Base-by-base conservation (phyloP, 2,888 invertebrate species). In the Diplolepis rosae region DNA sequence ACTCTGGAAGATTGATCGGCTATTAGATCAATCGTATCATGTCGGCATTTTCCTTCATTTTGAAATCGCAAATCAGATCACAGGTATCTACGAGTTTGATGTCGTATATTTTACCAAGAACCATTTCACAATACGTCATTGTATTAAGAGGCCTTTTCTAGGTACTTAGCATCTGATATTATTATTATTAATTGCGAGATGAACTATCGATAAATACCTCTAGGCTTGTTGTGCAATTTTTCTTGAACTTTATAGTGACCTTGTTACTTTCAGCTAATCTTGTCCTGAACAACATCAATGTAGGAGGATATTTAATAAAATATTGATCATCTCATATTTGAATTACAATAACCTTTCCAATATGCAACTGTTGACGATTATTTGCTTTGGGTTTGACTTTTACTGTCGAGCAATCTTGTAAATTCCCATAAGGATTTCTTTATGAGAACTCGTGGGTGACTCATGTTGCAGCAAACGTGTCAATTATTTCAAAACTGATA, bases 401-500 rank as follows among this genome's bases (percentile, higher is more conserved):
- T 35, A 22, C 22, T 13, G 22, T 13, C 35, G 18, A 9, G 56
- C n/a, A 39, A 56, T 35, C 18, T 35, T 35, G 56, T 56, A 39
- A 56, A 56, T 56, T 56, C 32, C 22, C 56, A 35, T 35, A 18
- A 39, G 35, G 32, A 56, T 56, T 56, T 56, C 56, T 56, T 56
- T 56, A 56, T 56, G 56, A 56, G 56, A 56, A 56, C 13, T 35
- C 24, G 56, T 56, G 24, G 22, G 13, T 56, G 18, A 32, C 22
- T 27, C 22, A 32, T 18, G 35, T 32, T 32, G 56, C 35, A 56
- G 45, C 3, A 56, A 56, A 56, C 32, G 35, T 56, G 56, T 56
- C 56, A 56, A 56, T 56, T 56, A 56, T 56, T 56, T 56, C 56
- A 56, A 56, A 56, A 56, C 56, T 56, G 56, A 56, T 56, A 56